These are phyloP conservation scores for Ornithoptera priamus DNA, from an alignment of 2,888 invertebrate species.

Conservation along the genomic window DNA sequence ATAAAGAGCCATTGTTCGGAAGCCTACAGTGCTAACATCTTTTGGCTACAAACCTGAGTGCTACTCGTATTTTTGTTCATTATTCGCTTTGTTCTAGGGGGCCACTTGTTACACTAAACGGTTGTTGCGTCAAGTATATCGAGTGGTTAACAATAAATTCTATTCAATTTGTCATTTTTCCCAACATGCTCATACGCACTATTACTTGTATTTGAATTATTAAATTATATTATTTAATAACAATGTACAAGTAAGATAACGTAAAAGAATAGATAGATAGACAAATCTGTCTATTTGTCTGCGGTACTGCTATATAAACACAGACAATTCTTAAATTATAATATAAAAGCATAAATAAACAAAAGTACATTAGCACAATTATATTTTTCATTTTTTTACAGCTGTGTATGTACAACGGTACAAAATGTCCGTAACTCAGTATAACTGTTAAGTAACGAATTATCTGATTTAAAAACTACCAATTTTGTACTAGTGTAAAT, in stretches of 20 bases:
- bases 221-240: neutral
- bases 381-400: too few relatives aligned
- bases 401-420: too few relatives aligned
- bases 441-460: too few relatives aligned
- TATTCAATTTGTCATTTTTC: slow-evolving; percentile 40
- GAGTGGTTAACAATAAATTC: slow-evolving; percentile 53
- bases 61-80: slow-evolving; percentile 59
- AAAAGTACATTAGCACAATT: too few relatives aligned
- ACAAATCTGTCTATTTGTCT: too few relatives aligned
- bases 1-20: slow-evolving; percentile 60
- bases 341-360: too few relatives aligned
- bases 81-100: slow-evolving; percentile 64
- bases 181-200: slow-evolving; percentile 19
- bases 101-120: slow-evolving; percentile 53
- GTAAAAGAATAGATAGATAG: too few relatives aligned
- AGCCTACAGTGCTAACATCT: slow-evolving; percentile 61
- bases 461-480: too few relatives aligned
- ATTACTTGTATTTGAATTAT: neutral
- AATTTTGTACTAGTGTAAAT: too few relatives aligned
- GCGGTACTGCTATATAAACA: too few relatives aligned
- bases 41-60: slow-evolving; percentile 63
- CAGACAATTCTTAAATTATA: too few relatives aligned
- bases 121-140: slow-evolving; percentile 49
- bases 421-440: too few relatives aligned
- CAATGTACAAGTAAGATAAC: neutral